Evolutionary conservation across 2,797 vertebrate genomes (phyloP), one percentile per base, ranked within the genome.

Genomic region (Gymnocypris eckloni): DNA sequence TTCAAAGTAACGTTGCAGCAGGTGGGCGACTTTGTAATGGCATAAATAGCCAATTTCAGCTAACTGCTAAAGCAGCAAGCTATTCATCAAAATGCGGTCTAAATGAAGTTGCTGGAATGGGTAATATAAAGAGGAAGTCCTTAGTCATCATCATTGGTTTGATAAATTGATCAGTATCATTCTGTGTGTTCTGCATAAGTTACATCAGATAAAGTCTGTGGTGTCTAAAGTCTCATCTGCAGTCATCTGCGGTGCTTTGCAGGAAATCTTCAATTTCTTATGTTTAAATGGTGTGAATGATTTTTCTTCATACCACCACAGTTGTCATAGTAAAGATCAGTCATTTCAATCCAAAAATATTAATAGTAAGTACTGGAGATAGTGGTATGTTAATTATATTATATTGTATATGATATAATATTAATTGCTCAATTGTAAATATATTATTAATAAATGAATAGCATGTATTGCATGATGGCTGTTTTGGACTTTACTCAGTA

Each of bases 141-240:
- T 25, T 37, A n/a, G n/a, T n/a, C 70, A 15, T 83, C 8, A 59
- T 41, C 28, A 10, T 82, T 75, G 50, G 70, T 43, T 59, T 87
- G 70, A 28, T 28, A 28, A 28, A 28, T 28, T 28, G 86, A 87
- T 87, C 15, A 25, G 3, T 52, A 87, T 87, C 82, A 0, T 69
- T 9, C 45, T 41, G 18, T 52, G 43, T 22, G 4, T 83, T 59
- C 43, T n/a, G 50, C 33, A 79, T 67, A 79, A 72, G 18, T 83
- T 50, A 54, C 75, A 72, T 69, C 73, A 78, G 64, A 8, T n/a
- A n/a, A 79, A 28, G 39, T 22, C 5, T 77, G 72, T 56, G 52
- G 45, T 66, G 41, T 64, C 48, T 85, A 10, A 70, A 33, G n/a
- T n/a, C n/a, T 39, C 13, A 37, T 78, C 13, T 71, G 39, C 16